Evolutionary conservation across 2,113 vertebrate genomes (phyloP), one percentile per base, ranked within the genome.

Genomic region (Spea multiplicata): DNA sequence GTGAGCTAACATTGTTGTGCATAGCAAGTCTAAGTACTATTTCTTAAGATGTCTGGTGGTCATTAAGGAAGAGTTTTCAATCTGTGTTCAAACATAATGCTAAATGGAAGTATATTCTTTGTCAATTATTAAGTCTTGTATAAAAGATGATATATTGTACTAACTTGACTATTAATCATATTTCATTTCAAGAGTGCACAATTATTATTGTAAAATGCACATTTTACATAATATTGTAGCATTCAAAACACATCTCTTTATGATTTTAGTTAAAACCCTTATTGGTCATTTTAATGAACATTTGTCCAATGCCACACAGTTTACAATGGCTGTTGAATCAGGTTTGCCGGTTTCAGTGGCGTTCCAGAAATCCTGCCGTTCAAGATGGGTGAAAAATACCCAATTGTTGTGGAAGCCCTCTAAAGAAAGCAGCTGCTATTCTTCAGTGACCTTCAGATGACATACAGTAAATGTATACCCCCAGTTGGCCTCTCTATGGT

Each of bases 371-470:
- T 52, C 73, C 64, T 71, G 12, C 45, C 44, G 66, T 71, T 71
- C 44, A 70, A 4, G 14, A 48, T n/a, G 47, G 52, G 44, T 53
- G 46, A 77, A 77, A n/a, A 50, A 70, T n/a, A 50, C 8, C 8
- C 44, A 12, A 3, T 44, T 44, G 71, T 62, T 70, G 55, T 7
- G 12, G 6, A 66, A 12, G 9, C 46, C 52, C 44, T 4, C 55
- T 59, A 74, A 62, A 64, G n/a, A 44, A 44, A 30, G 5, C 8
- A 10, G 8, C 52, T 17, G 0, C 44, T 48, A 74, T 75, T 76
- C 17, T 47, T 17, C n/a, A 62, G 66, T 71, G 75, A 77, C 75
- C 61, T 71, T 77, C 66, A 70, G 55, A 45, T 77, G 75, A 70
- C 75, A 76, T 76, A 76, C 49, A 69, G 44, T 48, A 53, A n/a